These are phyloP conservation scores for Buceros bicornis DNA, from an alignment of 2,797 vertebrate genomes.

Conservation along the genomic window DNA sequence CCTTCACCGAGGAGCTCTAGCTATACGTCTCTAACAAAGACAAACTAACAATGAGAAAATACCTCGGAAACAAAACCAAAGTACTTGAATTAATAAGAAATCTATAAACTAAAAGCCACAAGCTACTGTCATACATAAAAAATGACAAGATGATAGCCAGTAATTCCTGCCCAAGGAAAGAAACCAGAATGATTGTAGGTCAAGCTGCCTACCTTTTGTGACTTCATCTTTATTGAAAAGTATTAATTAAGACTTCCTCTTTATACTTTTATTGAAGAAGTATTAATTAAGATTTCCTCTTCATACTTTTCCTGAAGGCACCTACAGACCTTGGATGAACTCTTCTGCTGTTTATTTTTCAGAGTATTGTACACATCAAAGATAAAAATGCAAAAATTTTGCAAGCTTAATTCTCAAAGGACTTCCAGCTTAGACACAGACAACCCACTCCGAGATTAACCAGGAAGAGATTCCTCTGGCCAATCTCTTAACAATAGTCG, in stretches of 20 bases:
- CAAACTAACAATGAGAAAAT: background rate
- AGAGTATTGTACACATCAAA: background rate
- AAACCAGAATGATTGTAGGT: background rate
- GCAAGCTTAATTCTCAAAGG: background rate
- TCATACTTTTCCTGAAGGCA: background rate
- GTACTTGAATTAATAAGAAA: constrained; percentile 23
- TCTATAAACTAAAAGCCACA: background rate
- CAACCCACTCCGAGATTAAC: background rate
- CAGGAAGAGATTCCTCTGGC: background rate
- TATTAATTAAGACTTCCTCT: background rate
- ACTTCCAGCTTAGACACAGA: background rate
- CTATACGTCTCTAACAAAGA: constrained; percentile 7
- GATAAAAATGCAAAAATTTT: background rate
- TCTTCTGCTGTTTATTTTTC: background rate
- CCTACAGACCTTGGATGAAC: background rate
- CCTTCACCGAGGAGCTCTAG: background rate
- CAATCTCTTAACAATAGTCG: background rate
- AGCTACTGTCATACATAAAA: background rate
- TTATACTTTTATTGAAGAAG: background rate
- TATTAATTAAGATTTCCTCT: background rate
- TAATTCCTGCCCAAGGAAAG: background rate
- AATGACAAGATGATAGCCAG: background rate
- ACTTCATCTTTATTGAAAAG: background rate
- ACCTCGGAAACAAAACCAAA: constrained; percentile 4
- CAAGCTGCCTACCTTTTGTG: background rate